Conservation (phyloP, 2,888 invertebrate species). For the Acronicta leporina region DNA sequence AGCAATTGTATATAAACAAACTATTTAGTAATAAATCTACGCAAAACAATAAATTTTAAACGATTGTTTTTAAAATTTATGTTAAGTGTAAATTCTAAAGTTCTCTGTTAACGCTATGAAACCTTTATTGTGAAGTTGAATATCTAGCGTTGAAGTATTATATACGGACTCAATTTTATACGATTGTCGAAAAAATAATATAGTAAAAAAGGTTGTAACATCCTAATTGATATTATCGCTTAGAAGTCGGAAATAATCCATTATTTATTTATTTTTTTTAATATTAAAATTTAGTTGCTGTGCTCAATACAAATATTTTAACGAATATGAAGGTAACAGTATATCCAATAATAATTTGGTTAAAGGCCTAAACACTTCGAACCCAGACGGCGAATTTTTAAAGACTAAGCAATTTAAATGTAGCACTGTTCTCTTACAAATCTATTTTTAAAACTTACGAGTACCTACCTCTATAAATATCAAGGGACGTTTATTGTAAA, state of each 20-base stretch:
- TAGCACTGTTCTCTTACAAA: slow-evolving; percentile 62
- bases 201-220: too few species aligned
- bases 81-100: slow-evolving; percentile 3
- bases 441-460: slow-evolving; percentile 72
- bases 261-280: not conserved
- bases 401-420: slow-evolving; percentile 63
- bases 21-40: too few species aligned
- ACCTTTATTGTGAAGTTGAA: slow-evolving; percentile 3
- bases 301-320: slow-evolving; percentile 8
- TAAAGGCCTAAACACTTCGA: slow-evolving; percentile 46
- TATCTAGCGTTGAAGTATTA: slow-evolving; percentile 9
- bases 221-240: too few species aligned
- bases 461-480: slow-evolving; percentile 55
- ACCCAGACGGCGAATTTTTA: slow-evolving; percentile 70
- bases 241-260: slow-evolving; percentile 16
- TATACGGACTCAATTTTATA: slow-evolving; percentile 2
- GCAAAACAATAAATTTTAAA: not conserved
- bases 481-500: slow-evolving; percentile 41
- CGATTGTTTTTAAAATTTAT: slow-evolving; percentile 1
- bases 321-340: slow-evolving; percentile 3
- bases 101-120: not conserved
- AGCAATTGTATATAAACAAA: slow-evolving; percentile 1
- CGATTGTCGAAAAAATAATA: slow-evolving; percentile 4
- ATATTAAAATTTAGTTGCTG: not conserved
- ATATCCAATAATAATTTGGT: slow-evolving; percentile 22